These are phyloP conservation scores for Drosophila mimetica DNA, from an alignment of 2,888 invertebrate species.

Conservation along the genomic window DNA sequence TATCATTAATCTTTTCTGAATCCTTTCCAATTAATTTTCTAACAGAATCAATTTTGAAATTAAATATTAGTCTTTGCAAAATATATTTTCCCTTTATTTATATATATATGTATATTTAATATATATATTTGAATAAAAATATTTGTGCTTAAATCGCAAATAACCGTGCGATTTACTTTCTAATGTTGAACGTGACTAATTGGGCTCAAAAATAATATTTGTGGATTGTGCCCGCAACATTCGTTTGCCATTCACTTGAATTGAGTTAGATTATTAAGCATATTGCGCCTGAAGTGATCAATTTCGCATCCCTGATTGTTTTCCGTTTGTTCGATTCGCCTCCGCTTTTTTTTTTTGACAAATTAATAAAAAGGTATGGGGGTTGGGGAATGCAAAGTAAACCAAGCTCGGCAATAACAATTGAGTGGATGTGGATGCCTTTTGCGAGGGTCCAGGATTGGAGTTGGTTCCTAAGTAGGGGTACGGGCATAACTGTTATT, in stretches of 20 bases:
- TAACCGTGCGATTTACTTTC: not conserved
- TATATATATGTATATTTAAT: too few species aligned
- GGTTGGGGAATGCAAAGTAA: conserved; percentile 26
- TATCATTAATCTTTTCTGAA: too few species aligned
- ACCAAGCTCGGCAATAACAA: conserved; percentile 46
- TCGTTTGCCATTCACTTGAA: not conserved
- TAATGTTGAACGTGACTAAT: not conserved
- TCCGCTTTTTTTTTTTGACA: conserved; percentile 44
- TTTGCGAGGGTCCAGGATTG: conserved; percentile 2
- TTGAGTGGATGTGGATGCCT: conserved; percentile 31
- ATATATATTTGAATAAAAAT: too few species aligned
- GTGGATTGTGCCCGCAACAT: not conserved
- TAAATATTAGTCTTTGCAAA: too few species aligned
- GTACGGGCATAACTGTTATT: conserved; percentile 72
- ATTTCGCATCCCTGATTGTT: conserved; percentile 32
- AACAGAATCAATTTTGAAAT: not conserved
- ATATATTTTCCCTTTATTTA: too few species aligned
- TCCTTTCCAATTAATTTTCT: too few species aligned
- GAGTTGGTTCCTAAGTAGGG: conserved; percentile 28
- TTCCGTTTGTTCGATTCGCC: conserved; percentile 2
- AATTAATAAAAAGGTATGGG: conserved; percentile 56
- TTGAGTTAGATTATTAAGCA: not conserved
- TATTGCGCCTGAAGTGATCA: conserved; percentile 13
- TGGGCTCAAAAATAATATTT: not conserved
- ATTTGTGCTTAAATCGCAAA: too few species aligned